Evolutionary conservation across 2,113 vertebrate genomes (phyloP).

Genomic region (Merops nubicus): DNA sequence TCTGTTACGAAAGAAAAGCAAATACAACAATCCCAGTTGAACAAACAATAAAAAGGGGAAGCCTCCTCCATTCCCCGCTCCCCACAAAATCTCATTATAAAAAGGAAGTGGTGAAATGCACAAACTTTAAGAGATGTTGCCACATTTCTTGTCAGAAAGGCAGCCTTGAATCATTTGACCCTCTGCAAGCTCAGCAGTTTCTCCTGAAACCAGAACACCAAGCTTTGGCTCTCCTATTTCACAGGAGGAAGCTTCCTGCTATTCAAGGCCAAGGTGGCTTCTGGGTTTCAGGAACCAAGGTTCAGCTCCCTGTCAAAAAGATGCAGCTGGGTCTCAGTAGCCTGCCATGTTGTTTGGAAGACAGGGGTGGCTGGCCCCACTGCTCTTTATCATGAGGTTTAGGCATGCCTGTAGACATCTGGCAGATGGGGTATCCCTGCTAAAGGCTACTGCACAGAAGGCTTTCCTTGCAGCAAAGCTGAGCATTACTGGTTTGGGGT

Average conservation of each 20-base stretch:
- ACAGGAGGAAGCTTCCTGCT: background rate
- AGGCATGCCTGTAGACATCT: background rate
- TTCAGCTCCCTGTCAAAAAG: background rate
- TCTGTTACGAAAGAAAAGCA: slow-evolving; percentile 34
- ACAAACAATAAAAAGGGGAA: slow-evolving; percentile 17
- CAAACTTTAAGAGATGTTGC: background rate
- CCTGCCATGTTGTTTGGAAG: background rate
- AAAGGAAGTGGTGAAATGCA: background rate
- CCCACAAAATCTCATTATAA: background rate
- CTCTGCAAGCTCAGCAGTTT: background rate
- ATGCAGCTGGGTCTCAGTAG: background rate
- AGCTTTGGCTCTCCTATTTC: background rate
- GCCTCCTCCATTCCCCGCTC: background rate
- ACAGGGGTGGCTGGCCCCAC: background rate
- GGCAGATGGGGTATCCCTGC: background rate
- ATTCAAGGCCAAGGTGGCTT: background rate
- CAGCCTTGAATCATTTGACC: background rate
- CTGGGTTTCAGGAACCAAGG: background rate
- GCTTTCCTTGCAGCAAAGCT: background rate
- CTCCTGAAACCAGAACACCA: background rate
- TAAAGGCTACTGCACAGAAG: background rate
- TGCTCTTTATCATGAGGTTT: background rate
- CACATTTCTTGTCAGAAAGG: background rate
- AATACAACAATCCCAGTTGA: background rate
- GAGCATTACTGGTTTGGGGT: background rate